Base-by-base conservation (phyloP, 1,140 invertebrate genomes). In the Rhysida immarginata region DNA sequence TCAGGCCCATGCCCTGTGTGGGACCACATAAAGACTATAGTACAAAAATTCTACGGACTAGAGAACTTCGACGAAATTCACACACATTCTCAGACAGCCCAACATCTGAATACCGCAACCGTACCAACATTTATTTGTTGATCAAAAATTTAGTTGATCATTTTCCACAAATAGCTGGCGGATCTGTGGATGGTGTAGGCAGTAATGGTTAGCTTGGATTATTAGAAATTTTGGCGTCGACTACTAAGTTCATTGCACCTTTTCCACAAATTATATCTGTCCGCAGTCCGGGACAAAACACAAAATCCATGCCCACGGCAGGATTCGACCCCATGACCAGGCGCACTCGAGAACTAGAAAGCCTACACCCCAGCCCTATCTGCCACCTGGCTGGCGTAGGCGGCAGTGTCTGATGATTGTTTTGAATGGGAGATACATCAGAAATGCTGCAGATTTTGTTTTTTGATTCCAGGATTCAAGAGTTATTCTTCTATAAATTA, bases 81-180 rank as follows among this genome's bases (percentile, higher is more conserved):
- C 60, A 65, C 50, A 63, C 63, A 53, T 43, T 60, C 13, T 49
- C 20, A 41, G 61, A 64, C 57, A 53, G 57, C 20, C 61, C 61
- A 26, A 58, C 54, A 1, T 52, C 54, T 0, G 61, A 62, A 25
- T 65, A 64, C 42, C 21, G 58, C n/a, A 58, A 57, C 24, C 60
- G 57, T 26, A 53, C 41, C 2, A 63, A 61, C 26, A 59, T 62
- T 44, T 59, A 50, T 25, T 44, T 62, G 26, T 26, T 61, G 14
- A 25, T 41, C 8, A 51, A 26, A 14, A 26, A 42, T 46, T 26
- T 42, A 0, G 42, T 27, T 8, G 24, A 54, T 16, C 51, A 46
- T 3, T 59, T 63, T 43, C 2, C 53, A n/a, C 26, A 20, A 2
- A 57, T 46, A 2, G 56, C 42, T 20, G 60, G 55, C 5, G 29